Conservation (phyloP, 2,113 vertebrate genomes). For the Menidia beryllina region DNA sequence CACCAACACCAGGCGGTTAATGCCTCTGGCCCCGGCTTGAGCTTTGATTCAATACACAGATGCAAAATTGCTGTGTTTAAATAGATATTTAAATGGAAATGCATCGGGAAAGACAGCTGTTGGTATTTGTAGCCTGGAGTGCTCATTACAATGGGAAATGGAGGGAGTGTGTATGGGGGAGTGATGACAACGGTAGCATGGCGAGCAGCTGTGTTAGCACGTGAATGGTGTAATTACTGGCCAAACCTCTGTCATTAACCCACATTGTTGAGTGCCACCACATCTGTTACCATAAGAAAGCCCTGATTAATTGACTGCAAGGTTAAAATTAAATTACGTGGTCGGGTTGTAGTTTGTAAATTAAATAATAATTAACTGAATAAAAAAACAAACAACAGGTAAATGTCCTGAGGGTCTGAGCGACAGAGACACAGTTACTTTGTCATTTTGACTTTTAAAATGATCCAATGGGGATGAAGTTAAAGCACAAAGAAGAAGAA, state of each 20-base stretch:
- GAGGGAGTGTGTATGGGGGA: slow-evolving; percentile 55
- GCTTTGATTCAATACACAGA: slow-evolving; percentile 69
- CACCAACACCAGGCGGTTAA: slow-evolving; percentile 31
- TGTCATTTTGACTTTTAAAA: neutral
- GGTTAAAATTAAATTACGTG: slow-evolving; percentile 90
- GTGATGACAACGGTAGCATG: slow-evolving; percentile 81
- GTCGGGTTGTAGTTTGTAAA: slow-evolving; percentile 85
- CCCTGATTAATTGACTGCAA: slow-evolving; percentile 92
- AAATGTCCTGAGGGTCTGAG: neutral
- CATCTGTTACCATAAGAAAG: slow-evolving; percentile 97
- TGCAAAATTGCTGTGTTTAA: slow-evolving; percentile 69
- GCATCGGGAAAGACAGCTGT: slow-evolving; percentile 82
- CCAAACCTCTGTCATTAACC: slow-evolving; percentile 90
- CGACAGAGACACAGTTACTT: neutral
- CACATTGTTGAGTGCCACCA: slow-evolving; percentile 89
- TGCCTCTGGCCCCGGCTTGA: slow-evolving; percentile 29
- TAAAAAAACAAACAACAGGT: slow-evolving; percentile 18
- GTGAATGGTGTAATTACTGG: slow-evolving; percentile 93
- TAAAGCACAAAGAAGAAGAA: slow-evolving; percentile 10
- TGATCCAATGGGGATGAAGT: neutral
- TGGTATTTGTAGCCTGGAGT: slow-evolving; percentile 87
- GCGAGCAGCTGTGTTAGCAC: slow-evolving; percentile 93
- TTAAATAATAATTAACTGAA: slow-evolving; percentile 86
- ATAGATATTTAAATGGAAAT: slow-evolving; percentile 81
- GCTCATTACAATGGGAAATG: slow-evolving; percentile 94